Evolutionary conservation across 2,113 vertebrate genomes (phyloP), one percentile per base, ranked within the genome.

Genomic region (Vulpes lagopus): DNA sequence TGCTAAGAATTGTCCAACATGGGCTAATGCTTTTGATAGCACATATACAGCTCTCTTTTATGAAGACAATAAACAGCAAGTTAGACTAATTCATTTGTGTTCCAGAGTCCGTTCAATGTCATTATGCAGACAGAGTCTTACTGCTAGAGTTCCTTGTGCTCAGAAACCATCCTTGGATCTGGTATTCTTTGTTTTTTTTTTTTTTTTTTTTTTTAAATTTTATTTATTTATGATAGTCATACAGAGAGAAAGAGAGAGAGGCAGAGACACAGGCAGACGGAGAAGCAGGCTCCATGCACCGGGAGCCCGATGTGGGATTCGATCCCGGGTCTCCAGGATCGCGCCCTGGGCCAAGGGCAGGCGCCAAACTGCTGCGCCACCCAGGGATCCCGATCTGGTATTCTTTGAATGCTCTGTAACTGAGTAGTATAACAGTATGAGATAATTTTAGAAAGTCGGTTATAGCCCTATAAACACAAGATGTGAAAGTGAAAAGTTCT

Each of bases 401-500:
- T 22, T 69, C 38, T 57, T 71, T n/a, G 27, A 85, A 81, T 4
- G 49, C 11, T 55, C 11, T 89, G 12, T 43, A 91, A 43, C 35
- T 69, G 32, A 74, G 30, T 22, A 55, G 35, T 30, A 17, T 30
- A 32, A 35, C 25, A 25, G 23, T 32, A 22, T 82, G 65, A 76
- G 22, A 38, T 20, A 74, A 55, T 92, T 57, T 95, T 81, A 93
- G 16, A 82, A 76, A 93, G 76, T 38, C 20, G 38, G 0, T 79
- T 23, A 90, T 49, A 90, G 49, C 38, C 35, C 84, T 94, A 94
- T 65, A 96, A 95, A 62, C 51, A 62, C 3, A 88, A 25, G n/a
- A 65, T 88, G 43, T 86, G 59, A 90, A 88, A 81, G 15, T 23
- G 3, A 14, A 81, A 95, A 53, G 27, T 95, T 92, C 87, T 95